phyloP scores from a whole-genome alignment of 2,113 vertebrate species.

The Seriola rivoliana region DNA sequence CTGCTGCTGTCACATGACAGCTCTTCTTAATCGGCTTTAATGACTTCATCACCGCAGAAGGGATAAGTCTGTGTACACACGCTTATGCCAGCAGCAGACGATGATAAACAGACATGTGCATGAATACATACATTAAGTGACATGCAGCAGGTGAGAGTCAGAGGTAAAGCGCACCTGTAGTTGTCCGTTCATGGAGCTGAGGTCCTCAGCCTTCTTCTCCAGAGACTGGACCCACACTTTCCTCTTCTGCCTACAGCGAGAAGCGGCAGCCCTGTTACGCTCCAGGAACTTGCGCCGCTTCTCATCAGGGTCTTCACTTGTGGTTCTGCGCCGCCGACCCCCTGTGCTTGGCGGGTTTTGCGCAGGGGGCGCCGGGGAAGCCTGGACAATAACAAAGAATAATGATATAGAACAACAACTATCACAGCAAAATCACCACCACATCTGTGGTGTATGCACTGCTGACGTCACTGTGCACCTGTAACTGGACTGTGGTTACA shows the following conservation, averaged over 20 bases:
- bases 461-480: neutral
- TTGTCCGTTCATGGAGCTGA: constrained; percentile 92
- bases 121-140: constrained; percentile 25
- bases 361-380: constrained; percentile 91
- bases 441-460: neutral
- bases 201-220: constrained; percentile 96
- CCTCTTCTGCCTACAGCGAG: constrained; percentile 96
- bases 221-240: constrained; percentile 98
- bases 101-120: constrained; percentile 34
- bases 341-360: constrained; percentile 93
- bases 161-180: constrained; percentile 88
- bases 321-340: constrained; percentile 94
- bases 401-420: constrained; percentile 6
- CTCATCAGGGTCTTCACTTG: constrained; percentile 96
- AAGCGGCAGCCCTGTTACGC: constrained; percentile 95
- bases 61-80: constrained; percentile 60
- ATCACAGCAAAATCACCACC: neutral
- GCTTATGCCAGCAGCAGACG: constrained; percentile 29
- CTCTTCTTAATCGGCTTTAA: constrained; percentile 87
- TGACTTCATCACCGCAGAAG: constrained; percentile 85
- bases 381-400: constrained; percentile 77
- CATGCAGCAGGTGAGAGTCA: constrained; percentile 7
- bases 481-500: too few species aligned
- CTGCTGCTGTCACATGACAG: constrained; percentile 81
- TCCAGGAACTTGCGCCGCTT: constrained; percentile 98